Conservation (phyloP, 2,797 vertebrate species). For the Chanos chanos region DNA sequence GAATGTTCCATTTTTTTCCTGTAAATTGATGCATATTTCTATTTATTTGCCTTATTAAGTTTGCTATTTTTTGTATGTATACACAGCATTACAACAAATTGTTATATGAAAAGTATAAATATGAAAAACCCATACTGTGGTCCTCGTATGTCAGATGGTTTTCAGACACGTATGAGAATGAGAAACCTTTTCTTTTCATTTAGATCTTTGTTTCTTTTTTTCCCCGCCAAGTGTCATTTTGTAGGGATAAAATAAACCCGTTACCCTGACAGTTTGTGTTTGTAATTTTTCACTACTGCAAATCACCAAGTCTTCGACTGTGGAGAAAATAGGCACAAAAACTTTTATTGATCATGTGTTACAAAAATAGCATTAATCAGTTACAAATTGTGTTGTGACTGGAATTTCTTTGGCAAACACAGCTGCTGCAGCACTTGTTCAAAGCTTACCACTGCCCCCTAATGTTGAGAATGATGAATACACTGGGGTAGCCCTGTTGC, state of each 20-base stretch:
- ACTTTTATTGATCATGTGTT: no score
- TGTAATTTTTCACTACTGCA: not conserved
- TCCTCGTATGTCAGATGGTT: conserved; percentile 65
- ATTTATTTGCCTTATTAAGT: conserved; percentile 93
- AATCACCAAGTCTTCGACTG: no score
- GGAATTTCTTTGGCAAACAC: no score
- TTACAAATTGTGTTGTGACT: no score
- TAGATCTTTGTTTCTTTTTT: conserved; percentile 50
- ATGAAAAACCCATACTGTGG: conserved; percentile 67
- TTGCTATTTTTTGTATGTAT: conserved; percentile 87
- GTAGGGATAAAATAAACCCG: conserved; percentile 73
- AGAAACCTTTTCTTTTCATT: conserved; percentile 46
- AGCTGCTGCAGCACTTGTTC: no score
- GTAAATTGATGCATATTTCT: conserved; percentile 88
- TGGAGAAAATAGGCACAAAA: no score
- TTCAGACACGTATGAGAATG: conserved; percentile 62
- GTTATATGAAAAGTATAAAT: conserved; percentile 67
- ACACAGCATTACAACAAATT: conserved; percentile 76
- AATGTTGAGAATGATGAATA: not conserved
- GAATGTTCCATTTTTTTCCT: conserved; percentile 74
- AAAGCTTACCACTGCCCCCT: conserved; percentile 31
- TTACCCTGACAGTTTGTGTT: conserved; percentile 51
- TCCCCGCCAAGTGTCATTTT: conserved; percentile 66
- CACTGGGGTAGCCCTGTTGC: no score
- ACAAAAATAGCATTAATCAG: no score